phyloP scores from a whole-genome alignment of 23 tunicate species.

The Botrylloides violaceus region DNA sequence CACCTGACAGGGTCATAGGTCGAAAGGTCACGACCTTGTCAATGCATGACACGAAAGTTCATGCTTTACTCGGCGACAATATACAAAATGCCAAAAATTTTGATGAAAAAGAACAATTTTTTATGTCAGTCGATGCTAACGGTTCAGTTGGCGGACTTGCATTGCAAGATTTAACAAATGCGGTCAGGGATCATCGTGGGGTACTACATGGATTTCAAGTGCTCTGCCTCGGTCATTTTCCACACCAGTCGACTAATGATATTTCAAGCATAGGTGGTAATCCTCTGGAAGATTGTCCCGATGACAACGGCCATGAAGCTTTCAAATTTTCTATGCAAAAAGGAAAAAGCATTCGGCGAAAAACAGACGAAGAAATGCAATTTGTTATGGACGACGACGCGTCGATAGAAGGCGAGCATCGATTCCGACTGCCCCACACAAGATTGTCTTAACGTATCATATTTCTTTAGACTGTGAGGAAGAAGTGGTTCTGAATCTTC shows the following conservation, averaged over 20 bases:
- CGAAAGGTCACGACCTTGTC: slow-evolving; percentile 79
- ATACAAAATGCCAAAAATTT: neutral
- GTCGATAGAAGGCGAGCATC: no score
- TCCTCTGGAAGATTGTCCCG: neutral
- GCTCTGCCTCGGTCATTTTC: slow-evolving; percentile 12
- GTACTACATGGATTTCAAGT: slow-evolving; percentile 48
- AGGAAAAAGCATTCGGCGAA: neutral
- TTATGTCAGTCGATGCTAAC: slow-evolving; percentile 13
- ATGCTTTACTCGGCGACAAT: slow-evolving; percentile 21
- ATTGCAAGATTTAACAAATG: slow-evolving; percentile 62
- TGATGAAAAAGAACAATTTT: neutral
- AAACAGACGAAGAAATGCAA: slow-evolving; percentile 12
- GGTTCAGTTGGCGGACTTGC: slow-evolving; percentile 68
- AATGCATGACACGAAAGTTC: slow-evolving; percentile 55
- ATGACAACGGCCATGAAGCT: slow-evolving; percentile 25
- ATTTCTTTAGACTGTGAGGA: slow-evolving; percentile 21
- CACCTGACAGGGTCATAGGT: slow-evolving; percentile 26
- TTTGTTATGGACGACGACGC: neutral
- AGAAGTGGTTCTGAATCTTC: slow-evolving; percentile 15
- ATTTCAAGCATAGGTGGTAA: neutral
- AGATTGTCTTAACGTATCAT: neutral
- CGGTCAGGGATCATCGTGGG: slow-evolving; percentile 21
- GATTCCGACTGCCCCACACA: neutral
- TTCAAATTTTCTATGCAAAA: slow-evolving; percentile 1
- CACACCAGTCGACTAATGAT: neutral